These are phyloP conservation scores for Amphilophus citrinellus DNA, from an alignment of 2,113 vertebrate species.

Conservation along the genomic window DNA sequence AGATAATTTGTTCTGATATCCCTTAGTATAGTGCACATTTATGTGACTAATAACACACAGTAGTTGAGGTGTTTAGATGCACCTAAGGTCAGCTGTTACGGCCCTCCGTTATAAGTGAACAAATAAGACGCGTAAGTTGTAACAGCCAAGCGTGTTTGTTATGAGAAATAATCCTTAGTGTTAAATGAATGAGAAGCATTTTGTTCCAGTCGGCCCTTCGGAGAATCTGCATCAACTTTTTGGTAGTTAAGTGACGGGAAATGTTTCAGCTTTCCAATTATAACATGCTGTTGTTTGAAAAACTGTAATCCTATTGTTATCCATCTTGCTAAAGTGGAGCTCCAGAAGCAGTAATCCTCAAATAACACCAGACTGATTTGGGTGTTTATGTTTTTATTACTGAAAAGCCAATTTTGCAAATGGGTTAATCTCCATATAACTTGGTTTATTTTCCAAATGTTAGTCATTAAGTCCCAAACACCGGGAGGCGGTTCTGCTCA, in stretches of 20 bases:
- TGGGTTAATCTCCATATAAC: conserved; percentile 32
- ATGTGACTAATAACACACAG: background rate
- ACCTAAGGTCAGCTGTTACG: background rate
- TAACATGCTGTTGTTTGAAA: conserved; percentile 4
- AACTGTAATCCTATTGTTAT: conserved; percentile 18
- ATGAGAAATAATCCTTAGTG: background rate
- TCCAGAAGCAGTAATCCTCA: conserved; percentile 3
- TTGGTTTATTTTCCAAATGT: conserved; percentile 44
- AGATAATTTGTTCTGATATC: background rate
- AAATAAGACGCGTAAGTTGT: background rate
- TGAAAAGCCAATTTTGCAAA: conserved; percentile 49
- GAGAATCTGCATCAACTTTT: background rate
- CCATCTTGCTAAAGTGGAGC: conserved; percentile 21
- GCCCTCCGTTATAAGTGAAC: background rate
- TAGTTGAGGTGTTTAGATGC: background rate
- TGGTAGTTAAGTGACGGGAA: background rate
- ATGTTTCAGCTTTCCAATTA: conserved; percentile 8
- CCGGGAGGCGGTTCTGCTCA: conserved; percentile 23
- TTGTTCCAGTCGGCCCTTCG: fast-evolving
- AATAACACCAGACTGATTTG: conserved; percentile 23
- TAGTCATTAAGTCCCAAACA: conserved; percentile 17
- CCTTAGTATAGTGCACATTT: background rate
- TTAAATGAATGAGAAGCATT: background rate
- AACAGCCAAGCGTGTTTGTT: background rate
- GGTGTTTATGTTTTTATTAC: conserved; percentile 37